These are phyloP conservation scores for Scomberomorus guttatus DNA, from an alignment of 2,797 vertebrate genomes.

Conservation along the genomic window DNA sequence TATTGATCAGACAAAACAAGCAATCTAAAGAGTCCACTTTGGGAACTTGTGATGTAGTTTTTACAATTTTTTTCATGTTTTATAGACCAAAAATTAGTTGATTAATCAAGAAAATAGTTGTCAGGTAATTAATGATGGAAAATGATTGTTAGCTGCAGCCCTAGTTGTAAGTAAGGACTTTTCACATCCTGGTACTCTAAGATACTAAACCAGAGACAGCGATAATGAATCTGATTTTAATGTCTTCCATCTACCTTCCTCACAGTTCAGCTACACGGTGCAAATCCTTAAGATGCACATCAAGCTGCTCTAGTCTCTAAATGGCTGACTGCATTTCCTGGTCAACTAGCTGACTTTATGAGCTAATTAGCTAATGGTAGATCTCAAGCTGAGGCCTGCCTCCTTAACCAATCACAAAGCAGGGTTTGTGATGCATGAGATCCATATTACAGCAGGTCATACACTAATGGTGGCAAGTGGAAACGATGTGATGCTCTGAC, in stretches of 20 bases:
- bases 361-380: slow-evolving; percentile 85
- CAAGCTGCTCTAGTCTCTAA: slow-evolving; percentile 51
- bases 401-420: slow-evolving; percentile 70
- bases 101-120: neutral
- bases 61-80: too few species aligned
- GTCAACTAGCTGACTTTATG: slow-evolving; percentile 79
- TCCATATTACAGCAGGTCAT: slow-evolving; percentile 69
- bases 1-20: too few species aligned
- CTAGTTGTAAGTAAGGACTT: neutral
- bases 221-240: slow-evolving; percentile 34
- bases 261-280: slow-evolving; percentile 11
- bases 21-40: too few species aligned
- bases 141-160: too few species aligned
- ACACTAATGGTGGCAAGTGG: slow-evolving; percentile 65
- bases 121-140: neutral
- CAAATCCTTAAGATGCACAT: slow-evolving; percentile 45
- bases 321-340: slow-evolving; percentile 66
- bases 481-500: slow-evolving; percentile 51
- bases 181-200: slow-evolving; percentile 18
- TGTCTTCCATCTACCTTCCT: slow-evolving; percentile 15
- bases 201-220: slow-evolving; percentile 10
- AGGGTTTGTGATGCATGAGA: slow-evolving; percentile 69
- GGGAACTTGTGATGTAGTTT: too few species aligned
- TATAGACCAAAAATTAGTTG: too few species aligned
- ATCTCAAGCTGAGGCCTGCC: slow-evolving; percentile 59